Base-by-base conservation (phyloP, 2,888 invertebrate genomes). In the Ophion costatus region DNA sequence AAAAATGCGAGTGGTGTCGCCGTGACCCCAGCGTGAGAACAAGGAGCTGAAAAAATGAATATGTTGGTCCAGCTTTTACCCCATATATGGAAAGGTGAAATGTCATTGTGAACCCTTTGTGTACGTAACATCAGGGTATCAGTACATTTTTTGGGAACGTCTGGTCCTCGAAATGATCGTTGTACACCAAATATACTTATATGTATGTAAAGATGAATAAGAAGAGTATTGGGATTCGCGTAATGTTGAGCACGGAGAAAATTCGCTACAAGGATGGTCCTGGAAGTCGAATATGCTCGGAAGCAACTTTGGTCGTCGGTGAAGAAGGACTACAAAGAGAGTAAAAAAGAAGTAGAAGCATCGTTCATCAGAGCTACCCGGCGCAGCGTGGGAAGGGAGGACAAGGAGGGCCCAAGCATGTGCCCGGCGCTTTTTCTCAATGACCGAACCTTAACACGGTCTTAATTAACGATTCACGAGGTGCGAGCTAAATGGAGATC, bases 381-480 rank as follows among this genome's bases (percentile, higher is more conserved):
- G 51, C 56, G 73, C 42, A 11, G 67, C 45, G 56, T 67, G 57
- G 66, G 67, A 75, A 61, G n/a, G 61, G 63, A 51, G 6, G 59
- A 38, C 14, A 14, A 70, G 70, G 29, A 80, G 73, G 38, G 7
- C 24, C 67, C 74, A 29, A 59, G 63, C 56, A 64, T 51, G 57
- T 64, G 61, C 59, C 61, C 64, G 63, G 67, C 45, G 73, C 75
- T 87, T 87, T 80, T 84, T 83, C 87, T 82, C 82, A 86, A 86
- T 71, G 86, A 74, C 63, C 82, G 42, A 83, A 76, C 76, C 86
- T 85, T 77, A 84, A 85, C 82, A 10, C 14, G 83, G 82, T 83
- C 84, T 83, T 82, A 86, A 87, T 88, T 88, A 87, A 87, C 77
- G 87, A 84, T 88, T 87, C 86, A 84, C 76, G 84, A 87, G 85